These are phyloP conservation scores for Spodoptera frugiperda DNA, from an alignment of 1,140 invertebrate species.

Conservation along the genomic window DNA sequence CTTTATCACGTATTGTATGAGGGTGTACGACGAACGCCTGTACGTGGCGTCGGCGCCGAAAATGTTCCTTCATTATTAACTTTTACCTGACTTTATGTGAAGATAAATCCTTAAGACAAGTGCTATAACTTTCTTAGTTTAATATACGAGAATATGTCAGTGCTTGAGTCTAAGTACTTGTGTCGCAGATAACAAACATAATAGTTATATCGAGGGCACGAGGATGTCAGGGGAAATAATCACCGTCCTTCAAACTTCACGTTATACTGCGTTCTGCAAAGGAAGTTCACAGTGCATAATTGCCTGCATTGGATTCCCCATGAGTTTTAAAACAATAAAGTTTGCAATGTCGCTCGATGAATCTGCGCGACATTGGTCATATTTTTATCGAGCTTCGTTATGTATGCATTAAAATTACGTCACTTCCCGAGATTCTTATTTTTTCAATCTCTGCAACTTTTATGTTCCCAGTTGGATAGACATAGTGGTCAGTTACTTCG, in stretches of 20 bases:
- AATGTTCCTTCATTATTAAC: constrained; percentile 24
- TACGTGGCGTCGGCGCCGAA: constrained; percentile 15
- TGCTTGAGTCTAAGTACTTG: neutral
- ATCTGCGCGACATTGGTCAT: neutral
- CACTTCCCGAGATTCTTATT: too few species aligned
- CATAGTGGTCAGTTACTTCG: too few species aligned
- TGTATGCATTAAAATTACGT: too few species aligned
- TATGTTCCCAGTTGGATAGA: too few species aligned
- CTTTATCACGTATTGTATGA: constrained; percentile 19
- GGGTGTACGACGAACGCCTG: too few species aligned
- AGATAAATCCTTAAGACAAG: constrained; percentile 31
- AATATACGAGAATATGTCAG: constrained; percentile 8
- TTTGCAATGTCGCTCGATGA: neutral
- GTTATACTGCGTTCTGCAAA: constrained; percentile 12
- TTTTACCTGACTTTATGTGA: constrained; percentile 29
- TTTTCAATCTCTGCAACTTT: too few species aligned
- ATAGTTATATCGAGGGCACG: neutral
- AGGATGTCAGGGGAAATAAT: constrained; percentile 26
- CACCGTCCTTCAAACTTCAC: constrained; percentile 27
- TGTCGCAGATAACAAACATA: constrained; percentile 4
- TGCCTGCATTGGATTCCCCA: constrained; percentile 30
- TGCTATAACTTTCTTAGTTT: constrained; percentile 27
- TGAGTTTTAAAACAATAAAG: constrained; percentile 9
- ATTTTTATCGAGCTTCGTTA: constrained; percentile 1
- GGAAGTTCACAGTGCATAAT: constrained; percentile 29